phyloP scores from a whole-genome alignment of 2,888 invertebrate genomes.

The Eilema caniola region DNA sequence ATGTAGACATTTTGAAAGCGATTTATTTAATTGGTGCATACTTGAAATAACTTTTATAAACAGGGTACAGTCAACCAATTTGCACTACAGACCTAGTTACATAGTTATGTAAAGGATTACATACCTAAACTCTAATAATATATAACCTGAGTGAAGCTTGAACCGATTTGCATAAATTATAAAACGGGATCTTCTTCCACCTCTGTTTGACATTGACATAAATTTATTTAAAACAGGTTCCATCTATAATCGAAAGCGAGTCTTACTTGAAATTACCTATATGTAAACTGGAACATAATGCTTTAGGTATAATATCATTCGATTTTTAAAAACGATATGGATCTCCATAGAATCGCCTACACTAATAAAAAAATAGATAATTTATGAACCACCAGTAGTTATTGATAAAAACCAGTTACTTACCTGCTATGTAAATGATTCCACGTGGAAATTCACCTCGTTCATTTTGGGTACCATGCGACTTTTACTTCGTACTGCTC shows the following conservation, averaged over 20 bases:
- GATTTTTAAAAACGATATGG: conserved; percentile 32
- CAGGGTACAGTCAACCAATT: conserved; percentile 12
- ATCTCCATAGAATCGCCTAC: conserved; percentile 30
- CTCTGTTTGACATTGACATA: conserved; percentile 80
- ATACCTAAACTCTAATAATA: conserved; percentile 27
- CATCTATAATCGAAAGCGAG: conserved; percentile 70
- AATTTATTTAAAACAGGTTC: conserved; percentile 73
- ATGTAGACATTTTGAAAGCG: conserved; percentile 58
- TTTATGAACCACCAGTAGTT: neutral
- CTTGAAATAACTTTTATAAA: conserved; percentile 15
- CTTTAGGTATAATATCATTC: conserved; percentile 34
- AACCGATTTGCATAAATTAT: conserved; percentile 37
- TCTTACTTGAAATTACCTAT: conserved; percentile 56
- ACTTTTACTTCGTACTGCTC: neutral
- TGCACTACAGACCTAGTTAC: conserved; percentile 20
- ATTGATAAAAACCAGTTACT: neutral
- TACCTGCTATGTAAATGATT: neutral
- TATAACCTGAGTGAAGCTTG: conserved; percentile 23
- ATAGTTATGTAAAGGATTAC: conserved; percentile 20
- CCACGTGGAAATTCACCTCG: neutral
- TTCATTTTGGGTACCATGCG: neutral
- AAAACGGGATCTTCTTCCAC: conserved; percentile 65
- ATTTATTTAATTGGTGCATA: conserved; percentile 45
- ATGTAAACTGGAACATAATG: conserved; percentile 55
- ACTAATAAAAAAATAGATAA: conserved; percentile 20